Percentiles rank a stretch among this genome's conserved stretches.
Conservation (phyloP, 2,797 vertebrate species). For the Gymnothorax reevesii region DNA sequence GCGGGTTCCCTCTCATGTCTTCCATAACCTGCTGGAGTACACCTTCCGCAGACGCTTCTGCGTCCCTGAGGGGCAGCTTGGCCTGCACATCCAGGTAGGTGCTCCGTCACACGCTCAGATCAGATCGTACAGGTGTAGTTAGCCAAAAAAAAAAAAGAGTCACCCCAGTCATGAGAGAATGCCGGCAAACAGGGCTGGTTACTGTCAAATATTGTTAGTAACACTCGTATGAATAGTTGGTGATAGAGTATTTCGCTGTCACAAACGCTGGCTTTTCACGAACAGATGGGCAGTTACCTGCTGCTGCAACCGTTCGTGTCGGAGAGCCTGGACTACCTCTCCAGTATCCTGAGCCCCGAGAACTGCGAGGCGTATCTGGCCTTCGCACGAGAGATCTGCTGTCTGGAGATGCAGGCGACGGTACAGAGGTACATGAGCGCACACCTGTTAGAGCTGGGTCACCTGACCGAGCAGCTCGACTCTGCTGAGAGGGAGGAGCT, state of each 20-base stretch:
- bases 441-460: constrained; percentile 71
- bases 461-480: constrained; percentile 54
- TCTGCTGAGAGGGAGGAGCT: constrained; percentile 55
- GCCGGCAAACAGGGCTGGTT: not conserved
- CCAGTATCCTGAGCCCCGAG: constrained; percentile 56
- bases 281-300: constrained; percentile 72
- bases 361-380: constrained; percentile 68
- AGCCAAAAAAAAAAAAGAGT: not conserved
- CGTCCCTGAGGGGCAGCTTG: constrained; percentile 59
- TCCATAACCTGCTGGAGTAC: constrained; percentile 72
- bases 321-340: constrained; percentile 62
- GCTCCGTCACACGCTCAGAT: not conserved
- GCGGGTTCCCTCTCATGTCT: constrained; percentile 67
- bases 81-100: constrained; percentile 62
- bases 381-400: constrained; percentile 67
- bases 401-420: constrained; percentile 64
- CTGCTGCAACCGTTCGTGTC: constrained; percentile 66
- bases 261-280: not conserved
- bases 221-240: not conserved
- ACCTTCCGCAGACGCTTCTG: constrained; percentile 63
- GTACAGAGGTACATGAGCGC: constrained; percentile 69
- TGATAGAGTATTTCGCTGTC: not conserved
- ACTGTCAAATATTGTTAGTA: not conserved
- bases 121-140: not conserved
- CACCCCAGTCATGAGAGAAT: not conserved